Conservation (phyloP, 1,140 invertebrate species). For the Theocolax elegans region DNA sequence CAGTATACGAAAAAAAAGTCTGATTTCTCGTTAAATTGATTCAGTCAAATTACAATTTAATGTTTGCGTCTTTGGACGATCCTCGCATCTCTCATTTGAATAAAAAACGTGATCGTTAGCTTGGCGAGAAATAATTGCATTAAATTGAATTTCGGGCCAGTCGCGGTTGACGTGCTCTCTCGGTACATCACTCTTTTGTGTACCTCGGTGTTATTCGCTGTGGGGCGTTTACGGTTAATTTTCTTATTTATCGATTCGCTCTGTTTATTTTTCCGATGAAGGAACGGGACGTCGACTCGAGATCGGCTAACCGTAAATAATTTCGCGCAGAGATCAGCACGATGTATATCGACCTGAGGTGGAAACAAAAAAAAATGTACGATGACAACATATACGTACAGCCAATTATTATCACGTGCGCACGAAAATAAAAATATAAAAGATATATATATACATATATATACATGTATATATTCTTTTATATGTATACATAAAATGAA, state of each 20-base stretch:
- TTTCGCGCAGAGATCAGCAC: not conserved
- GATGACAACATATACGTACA: too few species aligned
- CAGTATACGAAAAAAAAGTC: too few species aligned
- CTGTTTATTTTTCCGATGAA: slow-evolving; percentile 16
- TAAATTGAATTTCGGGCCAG: slow-evolving; percentile 1
- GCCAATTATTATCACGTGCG: not conserved
- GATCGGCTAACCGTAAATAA: not conserved
- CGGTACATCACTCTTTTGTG: too few species aligned
- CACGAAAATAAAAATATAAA: not conserved
- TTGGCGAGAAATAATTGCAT: slow-evolving; percentile 2
- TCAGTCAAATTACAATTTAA: too few species aligned
- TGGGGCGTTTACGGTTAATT: slow-evolving; percentile 2
- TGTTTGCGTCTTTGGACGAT: too few species aligned
- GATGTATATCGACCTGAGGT: too few species aligned
- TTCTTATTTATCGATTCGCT: slow-evolving; percentile 23
- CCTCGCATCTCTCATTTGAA: too few species aligned
- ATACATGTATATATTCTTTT: not conserved
- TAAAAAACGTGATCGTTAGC: slow-evolving; percentile 12
- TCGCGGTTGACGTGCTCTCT: not conserved
- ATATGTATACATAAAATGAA: slow-evolving; percentile 4
- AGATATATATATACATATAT: not conserved
- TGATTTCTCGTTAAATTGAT: too few species aligned
- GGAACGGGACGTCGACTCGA: not conserved
- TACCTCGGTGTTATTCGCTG: not conserved
- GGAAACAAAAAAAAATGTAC: too few species aligned